These are phyloP conservation scores for Pomacea canaliculata DNA, from an alignment of 2,888 invertebrate species.

Conservation along the genomic window DNA sequence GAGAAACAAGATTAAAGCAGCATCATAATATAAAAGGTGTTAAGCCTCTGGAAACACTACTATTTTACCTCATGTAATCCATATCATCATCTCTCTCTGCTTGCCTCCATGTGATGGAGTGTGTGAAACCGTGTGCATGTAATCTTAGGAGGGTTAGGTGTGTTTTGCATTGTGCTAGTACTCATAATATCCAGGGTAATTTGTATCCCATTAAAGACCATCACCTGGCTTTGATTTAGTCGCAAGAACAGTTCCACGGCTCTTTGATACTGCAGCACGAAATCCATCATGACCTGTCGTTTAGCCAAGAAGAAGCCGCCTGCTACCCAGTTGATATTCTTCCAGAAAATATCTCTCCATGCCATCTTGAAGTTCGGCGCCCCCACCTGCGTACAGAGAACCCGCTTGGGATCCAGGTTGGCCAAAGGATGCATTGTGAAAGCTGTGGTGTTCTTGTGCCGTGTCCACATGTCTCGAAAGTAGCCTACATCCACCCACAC, in stretches of 20 bases:
- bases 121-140: no score
- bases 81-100: no score
- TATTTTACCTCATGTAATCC: no score
- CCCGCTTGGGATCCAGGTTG: conserved; percentile 1
- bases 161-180: no score
- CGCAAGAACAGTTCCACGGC: conserved; percentile 10
- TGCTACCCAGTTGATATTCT: conserved; percentile 21
- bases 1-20: no score
- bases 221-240: conserved; percentile 7
- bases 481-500: conserved; percentile 23
- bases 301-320: conserved; percentile 17
- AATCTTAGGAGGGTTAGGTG: no score
- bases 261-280: conserved; percentile 18
- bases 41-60: no score
- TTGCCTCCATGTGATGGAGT: no score
- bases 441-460: no score
- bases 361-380: neutral
- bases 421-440: neutral
- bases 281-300: conserved; percentile 11
- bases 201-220: neutral
- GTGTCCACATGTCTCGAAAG: neutral
- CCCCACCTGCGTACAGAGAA: conserved; percentile 6
- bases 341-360: neutral
- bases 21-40: no score
- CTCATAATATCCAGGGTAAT: no score